Evolutionary conservation across 1,140 invertebrate genomes (phyloP), one percentile per base, ranked within the genome.

Genomic region (Drosophila simulans): DNA sequence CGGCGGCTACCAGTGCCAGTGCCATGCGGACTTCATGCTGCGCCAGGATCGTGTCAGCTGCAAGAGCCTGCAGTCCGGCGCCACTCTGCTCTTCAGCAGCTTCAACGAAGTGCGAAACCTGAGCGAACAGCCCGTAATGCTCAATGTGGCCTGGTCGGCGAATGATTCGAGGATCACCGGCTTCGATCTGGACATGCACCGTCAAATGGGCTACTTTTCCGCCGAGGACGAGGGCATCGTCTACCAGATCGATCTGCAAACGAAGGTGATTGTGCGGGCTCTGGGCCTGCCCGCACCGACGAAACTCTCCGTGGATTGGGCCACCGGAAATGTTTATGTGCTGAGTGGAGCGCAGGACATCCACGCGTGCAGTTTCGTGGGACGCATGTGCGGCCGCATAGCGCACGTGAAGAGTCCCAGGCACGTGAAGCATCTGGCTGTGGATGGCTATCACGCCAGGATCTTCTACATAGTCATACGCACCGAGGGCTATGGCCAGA

Each of bases 241-340:
- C 15, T 91, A 81, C 17, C 74, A 89, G 42, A 63, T 85, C 12
- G 74, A 91, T 34, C 31, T 91, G 40, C 73, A 80, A 1, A 83
- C 75, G 5, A 85, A 70, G 12, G 63, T 77, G 15, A 52, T 91
- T 5, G 59, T 84, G 5, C 76, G 90, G 0, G 93, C 95, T 1
- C 92, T 94, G 0, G 93, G 94, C 4, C 77, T 96, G 5, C 94
- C 94, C 10, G 94, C 76, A 39, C 97, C 97, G 0, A 94, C 94
- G 68, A 94, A 95, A 70, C 80, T 97, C 17, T 94, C 95, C 0
- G 93, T 97, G 5, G 96, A 97, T 84, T 97, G 96, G 96, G 93
- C 96, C 12, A 72, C 84, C 2, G 86, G 95, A 13, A 97, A 97
- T 77, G 92, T 97, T 1, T 97, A 97, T 82, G 96, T 95, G 86